A percentile compares a stretch with the other conserved stretches of the same genome.
Evolutionary conservation across 2,113 vertebrate species (phyloP).

Genomic region (Atlantisia rogersi): DNA sequence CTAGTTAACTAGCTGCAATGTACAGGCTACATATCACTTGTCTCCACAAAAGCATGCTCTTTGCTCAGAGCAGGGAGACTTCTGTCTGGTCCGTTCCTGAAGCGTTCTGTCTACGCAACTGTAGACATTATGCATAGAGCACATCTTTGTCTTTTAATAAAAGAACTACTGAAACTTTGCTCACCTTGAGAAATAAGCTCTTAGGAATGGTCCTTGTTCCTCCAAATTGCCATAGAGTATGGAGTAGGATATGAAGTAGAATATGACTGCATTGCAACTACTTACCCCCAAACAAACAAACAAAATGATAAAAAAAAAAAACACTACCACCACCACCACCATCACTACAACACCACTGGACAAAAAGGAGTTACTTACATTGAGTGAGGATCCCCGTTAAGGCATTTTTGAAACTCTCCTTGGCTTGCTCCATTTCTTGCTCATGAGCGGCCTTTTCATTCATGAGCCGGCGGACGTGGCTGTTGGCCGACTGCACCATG

Average conservation of each 20-base stretch:
- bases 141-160: neutral
- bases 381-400: constrained; percentile 87
- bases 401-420: constrained; percentile 88
- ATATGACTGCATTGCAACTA: constrained; percentile 73
- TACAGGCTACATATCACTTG: neutral
- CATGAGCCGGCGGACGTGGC: constrained; percentile 88
- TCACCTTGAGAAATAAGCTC: constrained; percentile 81
- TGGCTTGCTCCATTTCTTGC: constrained; percentile 88
- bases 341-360: constrained; percentile 35
- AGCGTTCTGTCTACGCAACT: neutral
- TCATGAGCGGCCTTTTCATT: constrained; percentile 88
- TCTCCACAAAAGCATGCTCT: neutral
- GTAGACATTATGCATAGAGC: constrained; percentile 17
- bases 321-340: constrained; percentile 60
- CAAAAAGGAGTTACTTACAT: constrained; percentile 83
- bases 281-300: constrained; percentile 77
- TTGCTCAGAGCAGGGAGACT: neutral
- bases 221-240: constrained; percentile 74
- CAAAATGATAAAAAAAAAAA: constrained; percentile 19
- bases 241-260: constrained; percentile 71
- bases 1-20: neutral
- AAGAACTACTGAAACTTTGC: constrained; percentile 75
- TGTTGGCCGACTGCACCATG: constrained; percentile 90
- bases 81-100: constrained; percentile 30
- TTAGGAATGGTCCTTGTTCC: constrained; percentile 77